A percentile compares a stretch with the other conserved stretches of the same genome.
Evolutionary conservation across 2,113 vertebrate species (phyloP).

Genomic region (Microcebus griseorufus): DNA sequence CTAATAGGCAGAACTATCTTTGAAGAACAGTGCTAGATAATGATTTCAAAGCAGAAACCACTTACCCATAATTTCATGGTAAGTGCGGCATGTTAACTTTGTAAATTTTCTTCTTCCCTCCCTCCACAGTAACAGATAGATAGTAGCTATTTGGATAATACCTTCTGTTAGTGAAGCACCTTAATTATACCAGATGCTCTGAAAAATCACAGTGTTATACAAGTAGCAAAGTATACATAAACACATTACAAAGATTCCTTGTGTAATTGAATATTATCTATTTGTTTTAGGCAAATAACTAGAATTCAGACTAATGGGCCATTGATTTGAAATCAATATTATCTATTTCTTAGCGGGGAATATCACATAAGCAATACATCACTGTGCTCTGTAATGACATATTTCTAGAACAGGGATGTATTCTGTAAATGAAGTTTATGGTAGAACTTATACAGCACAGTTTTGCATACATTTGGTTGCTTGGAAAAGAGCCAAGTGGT

Average conservation of each 20-base stretch:
- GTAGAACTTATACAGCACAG: neutral
- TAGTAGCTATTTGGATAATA: neutral
- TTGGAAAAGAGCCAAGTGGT: neutral
- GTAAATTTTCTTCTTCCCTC: neutral
- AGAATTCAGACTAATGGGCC: neutral
- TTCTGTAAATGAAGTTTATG: neutral
- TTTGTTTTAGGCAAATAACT: neutral
- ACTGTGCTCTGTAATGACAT: neutral
- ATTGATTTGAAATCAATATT: neutral
- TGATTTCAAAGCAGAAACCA: neutral
- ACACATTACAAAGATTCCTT: neutral
- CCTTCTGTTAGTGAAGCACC: neutral
- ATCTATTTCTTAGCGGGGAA: neutral
- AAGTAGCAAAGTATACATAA: neutral
- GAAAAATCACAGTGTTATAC: neutral
- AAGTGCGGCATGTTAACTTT: neutral
- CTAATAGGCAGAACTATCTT: constrained; percentile 6
- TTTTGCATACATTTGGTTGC: neutral
- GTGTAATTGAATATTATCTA: neutral
- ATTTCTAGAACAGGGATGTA: neutral
- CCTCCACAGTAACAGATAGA: neutral
- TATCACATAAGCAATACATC: neutral
- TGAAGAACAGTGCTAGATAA: neutral
- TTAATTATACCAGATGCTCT: neutral
- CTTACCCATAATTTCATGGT: neutral